phyloP scores from a whole-genome alignment of 2,113 vertebrate genomes.

The Cottus gobio region DNA sequence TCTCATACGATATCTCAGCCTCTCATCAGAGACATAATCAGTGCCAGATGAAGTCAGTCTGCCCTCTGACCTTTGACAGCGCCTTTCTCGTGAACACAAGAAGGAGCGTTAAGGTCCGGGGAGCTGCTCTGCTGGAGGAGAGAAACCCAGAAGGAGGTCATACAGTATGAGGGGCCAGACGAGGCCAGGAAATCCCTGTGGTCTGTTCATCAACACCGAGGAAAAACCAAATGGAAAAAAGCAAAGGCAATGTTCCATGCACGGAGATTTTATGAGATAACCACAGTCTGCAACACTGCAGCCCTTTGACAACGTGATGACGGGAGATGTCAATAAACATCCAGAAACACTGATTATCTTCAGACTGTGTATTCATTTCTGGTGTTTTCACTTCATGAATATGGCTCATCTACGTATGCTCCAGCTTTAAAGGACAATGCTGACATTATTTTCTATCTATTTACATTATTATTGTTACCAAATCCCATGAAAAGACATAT shows the following conservation, averaged over 20 bases:
- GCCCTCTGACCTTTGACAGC: constrained; percentile 70
- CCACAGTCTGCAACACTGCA: constrained; percentile 17
- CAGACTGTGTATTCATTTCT: constrained; percentile 1
- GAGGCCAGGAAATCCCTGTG: constrained; percentile 50
- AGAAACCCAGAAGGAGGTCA: constrained; percentile 43
- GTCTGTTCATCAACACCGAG: constrained; percentile 54
- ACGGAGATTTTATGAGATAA: constrained; percentile 22
- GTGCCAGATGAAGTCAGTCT: constrained; percentile 70
- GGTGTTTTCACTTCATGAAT: not conserved
- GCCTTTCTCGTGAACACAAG: constrained; percentile 34
- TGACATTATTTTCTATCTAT: not conserved
- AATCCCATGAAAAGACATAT: not conserved
- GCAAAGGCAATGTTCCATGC: constrained; percentile 29
- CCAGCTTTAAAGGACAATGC: not conserved
- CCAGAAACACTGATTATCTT: constrained; percentile 27
- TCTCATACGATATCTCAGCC: constrained; percentile 38
- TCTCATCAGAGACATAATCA: constrained; percentile 68
- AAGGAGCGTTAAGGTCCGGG: constrained; percentile 50
- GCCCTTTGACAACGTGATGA: constrained; percentile 35
- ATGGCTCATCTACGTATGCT: not conserved
- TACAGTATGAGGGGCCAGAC: constrained; percentile 41
- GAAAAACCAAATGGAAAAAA: constrained; percentile 47
- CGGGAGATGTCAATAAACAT: constrained; percentile 23
- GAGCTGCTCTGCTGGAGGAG: constrained; percentile 43
- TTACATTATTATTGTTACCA: not conserved